These are phyloP conservation scores for Globodera rostochiensis DNA, from an alignment of 1,140 invertebrate genomes.

Conservation along the genomic window DNA sequence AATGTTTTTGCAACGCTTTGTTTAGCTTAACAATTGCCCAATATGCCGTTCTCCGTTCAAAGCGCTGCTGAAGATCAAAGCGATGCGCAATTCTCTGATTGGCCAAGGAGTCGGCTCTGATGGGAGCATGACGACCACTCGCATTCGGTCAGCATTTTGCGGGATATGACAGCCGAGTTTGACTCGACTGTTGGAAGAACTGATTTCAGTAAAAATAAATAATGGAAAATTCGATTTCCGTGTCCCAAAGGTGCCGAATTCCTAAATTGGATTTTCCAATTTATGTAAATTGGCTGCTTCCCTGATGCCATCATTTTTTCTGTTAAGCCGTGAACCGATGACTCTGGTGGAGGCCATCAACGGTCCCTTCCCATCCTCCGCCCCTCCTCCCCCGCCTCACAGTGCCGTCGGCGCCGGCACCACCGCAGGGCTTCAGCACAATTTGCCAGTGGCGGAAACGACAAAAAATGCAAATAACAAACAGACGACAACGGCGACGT, in stretches of 20 bases:
- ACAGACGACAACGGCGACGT: not conserved
- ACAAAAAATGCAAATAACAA: not conserved
- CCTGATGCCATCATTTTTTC: not conserved
- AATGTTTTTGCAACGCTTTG: not conserved
- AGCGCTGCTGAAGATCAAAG: conserved; percentile 90
- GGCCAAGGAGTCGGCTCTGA: conserved; percentile 41
- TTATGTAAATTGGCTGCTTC: no score
- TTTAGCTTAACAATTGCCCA: conserved; percentile 79
- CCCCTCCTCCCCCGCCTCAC: not conserved
- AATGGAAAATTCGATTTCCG: no score
- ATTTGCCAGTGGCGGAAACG: conserved; percentile 8
- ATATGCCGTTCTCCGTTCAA: conserved; percentile 96
- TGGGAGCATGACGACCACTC: conserved; percentile 33
- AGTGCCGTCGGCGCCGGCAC: not conserved
- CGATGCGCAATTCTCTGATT: conserved; percentile 71
- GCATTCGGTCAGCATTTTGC: conserved; percentile 21
- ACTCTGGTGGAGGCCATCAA: conserved; percentile 97
- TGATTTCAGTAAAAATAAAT: not conserved
- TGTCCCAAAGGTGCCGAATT: no score
- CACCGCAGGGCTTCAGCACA: conserved; percentile 18
- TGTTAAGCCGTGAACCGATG: conserved; percentile 85
- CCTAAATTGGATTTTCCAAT: no score
- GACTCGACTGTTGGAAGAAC: conserved; percentile 24
- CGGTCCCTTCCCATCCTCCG: conserved; percentile 72
- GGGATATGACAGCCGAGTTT: conserved; percentile 23